These are phyloP conservation scores for Arnoldichthys spilopterus DNA, from an alignment of 2,797 vertebrate genomes.

Conservation along the genomic window DNA sequence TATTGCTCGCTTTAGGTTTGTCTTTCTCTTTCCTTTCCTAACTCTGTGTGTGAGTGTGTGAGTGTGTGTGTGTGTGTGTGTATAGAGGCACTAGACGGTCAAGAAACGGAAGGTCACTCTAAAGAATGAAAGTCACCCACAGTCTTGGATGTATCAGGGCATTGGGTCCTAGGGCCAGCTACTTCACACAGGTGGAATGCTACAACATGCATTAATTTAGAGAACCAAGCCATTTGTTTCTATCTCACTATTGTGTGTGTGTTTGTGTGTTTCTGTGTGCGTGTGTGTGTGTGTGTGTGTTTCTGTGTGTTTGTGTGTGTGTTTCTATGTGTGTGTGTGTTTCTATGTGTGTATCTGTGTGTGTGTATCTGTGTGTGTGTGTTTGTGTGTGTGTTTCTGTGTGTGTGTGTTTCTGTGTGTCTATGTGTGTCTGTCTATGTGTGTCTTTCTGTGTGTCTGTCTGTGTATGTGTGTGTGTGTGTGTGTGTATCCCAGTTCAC, in stretches of 20 bases:
- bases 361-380: too few species aligned
- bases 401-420: background rate
- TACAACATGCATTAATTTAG: constrained; percentile 71
- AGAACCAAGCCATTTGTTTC: background rate
- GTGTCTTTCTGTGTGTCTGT: too few species aligned
- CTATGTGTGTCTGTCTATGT: background rate
- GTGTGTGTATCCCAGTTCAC: background rate
- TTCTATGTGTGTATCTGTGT: background rate
- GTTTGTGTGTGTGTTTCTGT: too few species aligned
- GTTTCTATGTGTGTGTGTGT: background rate
- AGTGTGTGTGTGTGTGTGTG: constrained; percentile 48
- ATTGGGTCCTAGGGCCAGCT: constrained; percentile 52
- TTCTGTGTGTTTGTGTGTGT: too few species aligned
- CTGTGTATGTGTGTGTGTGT: background rate
- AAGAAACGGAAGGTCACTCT: constrained; percentile 75
- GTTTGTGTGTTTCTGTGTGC: background rate
- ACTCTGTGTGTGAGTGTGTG: constrained; percentile 8
- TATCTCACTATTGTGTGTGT: constrained; percentile 29
- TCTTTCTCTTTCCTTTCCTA: constrained; percentile 42
- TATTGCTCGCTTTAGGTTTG: constrained; percentile 15
- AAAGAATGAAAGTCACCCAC: constrained; percentile 75
- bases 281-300: background rate
- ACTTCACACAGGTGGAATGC: constrained; percentile 76
- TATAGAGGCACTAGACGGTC: constrained; percentile 61
- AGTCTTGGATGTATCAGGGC: constrained; percentile 57